Percentiles rank a stretch among this genome's conserved stretches.
Conservation (phyloP, 2,113 vertebrate genomes). For the Sphaerodactylus townsendi region DNA sequence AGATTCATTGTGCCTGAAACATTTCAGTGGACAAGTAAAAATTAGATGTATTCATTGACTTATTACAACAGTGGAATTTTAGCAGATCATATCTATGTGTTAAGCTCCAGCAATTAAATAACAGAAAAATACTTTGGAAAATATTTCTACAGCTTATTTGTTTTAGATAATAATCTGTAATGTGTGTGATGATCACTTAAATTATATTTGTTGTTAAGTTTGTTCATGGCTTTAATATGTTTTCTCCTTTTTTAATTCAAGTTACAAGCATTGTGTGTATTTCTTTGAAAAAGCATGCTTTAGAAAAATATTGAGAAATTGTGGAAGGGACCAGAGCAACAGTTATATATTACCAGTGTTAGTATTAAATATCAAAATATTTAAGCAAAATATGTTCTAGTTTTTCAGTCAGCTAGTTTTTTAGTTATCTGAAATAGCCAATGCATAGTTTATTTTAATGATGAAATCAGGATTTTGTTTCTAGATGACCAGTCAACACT, state of each 20-base stretch:
- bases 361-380: background rate
- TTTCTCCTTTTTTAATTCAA: conserved; percentile 73
- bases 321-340: background rate
- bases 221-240: conserved; percentile 67
- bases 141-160: conserved; percentile 88
- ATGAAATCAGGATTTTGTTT: too few relatives aligned
- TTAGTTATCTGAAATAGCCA: background rate
- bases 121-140: conserved; percentile 77
- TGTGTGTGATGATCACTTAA: conserved; percentile 72
- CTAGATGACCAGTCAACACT: too few relatives aligned
- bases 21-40: conserved; percentile 90
- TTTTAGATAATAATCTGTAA: conserved; percentile 86
- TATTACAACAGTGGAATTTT: conserved; percentile 88
- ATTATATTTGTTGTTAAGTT: conserved; percentile 74
- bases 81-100: conserved; percentile 90
- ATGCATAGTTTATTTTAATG: background rate
- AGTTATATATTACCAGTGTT: conserved; percentile 5
- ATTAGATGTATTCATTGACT: conserved; percentile 82
- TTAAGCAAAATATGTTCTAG: fast-evolving
- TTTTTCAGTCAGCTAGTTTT: background rate
- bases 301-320: conserved; percentile 6
- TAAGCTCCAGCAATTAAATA: conserved; percentile 88
- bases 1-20: conserved; percentile 82
- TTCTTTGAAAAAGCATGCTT: conserved; percentile 32
- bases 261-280: conserved; percentile 29